phyloP scores from a whole-genome alignment of 2,113 vertebrate species.

The Struthio camelus region DNA sequence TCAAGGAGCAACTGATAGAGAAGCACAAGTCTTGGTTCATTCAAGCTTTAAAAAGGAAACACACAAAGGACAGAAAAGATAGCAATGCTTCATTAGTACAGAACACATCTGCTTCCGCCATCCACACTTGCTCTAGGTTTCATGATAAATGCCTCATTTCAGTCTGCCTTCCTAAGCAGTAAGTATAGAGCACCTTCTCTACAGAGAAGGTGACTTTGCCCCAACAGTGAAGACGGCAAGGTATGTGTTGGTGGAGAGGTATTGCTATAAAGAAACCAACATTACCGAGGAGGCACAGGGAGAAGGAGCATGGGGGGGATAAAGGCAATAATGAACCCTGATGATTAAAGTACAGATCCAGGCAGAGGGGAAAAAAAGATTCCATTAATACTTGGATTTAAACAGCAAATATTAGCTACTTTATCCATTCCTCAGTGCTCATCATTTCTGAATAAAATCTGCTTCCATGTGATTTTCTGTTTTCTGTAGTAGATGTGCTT shows the following conservation, averaged over 20 bases:
- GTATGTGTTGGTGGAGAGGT: neutral
- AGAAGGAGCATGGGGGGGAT: neutral
- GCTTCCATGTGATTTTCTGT: neutral
- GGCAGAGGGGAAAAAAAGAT: neutral
- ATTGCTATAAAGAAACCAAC: neutral
- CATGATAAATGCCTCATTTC: neutral
- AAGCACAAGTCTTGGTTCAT: neutral
- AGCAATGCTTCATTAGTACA: neutral
- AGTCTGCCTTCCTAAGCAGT: neutral
- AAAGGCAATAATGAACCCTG: neutral
- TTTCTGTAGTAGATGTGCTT: neutral
- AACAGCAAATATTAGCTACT: neutral
- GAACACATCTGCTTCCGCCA: neutral
- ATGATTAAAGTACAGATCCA: neutral
- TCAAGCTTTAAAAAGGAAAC: neutral
- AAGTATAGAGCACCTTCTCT: neutral
- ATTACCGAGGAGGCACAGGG: neutral
- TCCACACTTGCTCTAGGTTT: neutral
- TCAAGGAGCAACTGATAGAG: constrained; percentile 36
- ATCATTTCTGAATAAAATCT: neutral
- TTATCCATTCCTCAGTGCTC: neutral
- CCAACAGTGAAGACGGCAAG: neutral
- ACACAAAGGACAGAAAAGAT: neutral
- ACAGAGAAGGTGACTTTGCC: neutral
- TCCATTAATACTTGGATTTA: neutral